Evolutionary conservation across 2,113 vertebrate species (phyloP), one percentile per base, ranked within the genome.

Genomic region (Chunga burmeisteri): DNA sequence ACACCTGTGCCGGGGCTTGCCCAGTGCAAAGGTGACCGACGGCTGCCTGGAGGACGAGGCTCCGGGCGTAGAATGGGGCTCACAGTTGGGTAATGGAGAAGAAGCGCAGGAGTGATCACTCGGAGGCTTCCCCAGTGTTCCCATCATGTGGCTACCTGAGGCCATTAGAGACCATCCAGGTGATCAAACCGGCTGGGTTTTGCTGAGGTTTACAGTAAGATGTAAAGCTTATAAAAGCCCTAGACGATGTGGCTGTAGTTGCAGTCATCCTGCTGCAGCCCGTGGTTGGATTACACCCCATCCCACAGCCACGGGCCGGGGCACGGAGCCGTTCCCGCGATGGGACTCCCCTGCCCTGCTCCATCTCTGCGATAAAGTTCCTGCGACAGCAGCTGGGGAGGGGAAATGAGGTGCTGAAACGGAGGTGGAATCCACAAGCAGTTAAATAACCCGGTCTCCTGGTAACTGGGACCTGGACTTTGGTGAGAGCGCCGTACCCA

Each of bases 311-410:
- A 5, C 4, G 8, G 36, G 29, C 20, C 7, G 17, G 53, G 66
- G 4, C 46, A n/a, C 3, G 7, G 66, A 72, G 56, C 47, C 38
- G 19, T 12, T 72, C 55, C 67, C 5, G 1, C 5, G 0, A 3
- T 2, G 16, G 1, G 12, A 23, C 30, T 23, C 25, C 30, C 29
- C 38, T 16, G 15, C 56, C 47, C 67, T 10, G 47, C 81, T 61
- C 63, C 26, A 1, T 36, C 63, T 7, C 30, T 3, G 36, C 63
- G 20, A 9, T 27, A 19, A 15, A 23, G 42, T 16, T 70, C 29
- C 66, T 14, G 44, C 1, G 10, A 10, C 23, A n/a, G 81, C n/a
- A 38, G 46, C 46, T 22, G 66, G 46, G 16, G 44, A 61, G 56
- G 56, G 25, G 38, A 44, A 44, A 36, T 3, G 38, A 52, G 81